Percentiles rank a stretch among this genome's conserved stretches.
Evolutionary conservation across 1,140 invertebrate genomes (phyloP).

Genomic region (Euwallacea fornicatus): DNA sequence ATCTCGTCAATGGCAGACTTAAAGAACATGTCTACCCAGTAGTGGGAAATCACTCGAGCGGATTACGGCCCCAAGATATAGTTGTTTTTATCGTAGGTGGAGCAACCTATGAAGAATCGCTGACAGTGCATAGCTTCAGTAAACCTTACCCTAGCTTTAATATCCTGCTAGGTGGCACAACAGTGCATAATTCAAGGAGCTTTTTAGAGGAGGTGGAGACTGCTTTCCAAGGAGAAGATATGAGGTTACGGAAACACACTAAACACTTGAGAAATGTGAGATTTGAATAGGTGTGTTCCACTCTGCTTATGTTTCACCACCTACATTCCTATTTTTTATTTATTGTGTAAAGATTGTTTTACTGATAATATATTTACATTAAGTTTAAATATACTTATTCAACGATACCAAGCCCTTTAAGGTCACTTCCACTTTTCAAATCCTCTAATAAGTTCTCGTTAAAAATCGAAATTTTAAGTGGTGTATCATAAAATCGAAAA

Average conservation of each 20-base stretch:
- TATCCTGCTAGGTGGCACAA: slow-evolving; percentile 88
- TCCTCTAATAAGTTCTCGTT: too few species aligned
- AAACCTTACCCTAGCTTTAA: slow-evolving; percentile 72
- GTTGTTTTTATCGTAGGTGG: slow-evolving; percentile 96
- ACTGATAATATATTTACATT: too few species aligned
- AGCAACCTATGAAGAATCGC: slow-evolving; percentile 94
- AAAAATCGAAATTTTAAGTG: too few species aligned
- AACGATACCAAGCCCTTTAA: too few species aligned
- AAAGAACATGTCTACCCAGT: slow-evolving; percentile 82
- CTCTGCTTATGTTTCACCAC: too few species aligned
- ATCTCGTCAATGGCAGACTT: slow-evolving; percentile 84
- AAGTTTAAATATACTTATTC: not conserved
- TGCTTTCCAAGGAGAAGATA: slow-evolving; percentile 50
- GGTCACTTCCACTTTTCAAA: too few species aligned
- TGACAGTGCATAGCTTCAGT: slow-evolving; percentile 82
- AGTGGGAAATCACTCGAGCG: slow-evolving; percentile 63
- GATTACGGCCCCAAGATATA: slow-evolving; percentile 77
- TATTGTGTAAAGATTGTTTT: too few species aligned
- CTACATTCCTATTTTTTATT: too few species aligned
- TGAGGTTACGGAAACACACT: slow-evolving; percentile 39
- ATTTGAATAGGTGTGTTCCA: slow-evolving; percentile 24
- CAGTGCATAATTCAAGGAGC: slow-evolving; percentile 84
- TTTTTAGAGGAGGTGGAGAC: slow-evolving; percentile 74
- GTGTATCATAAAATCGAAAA: too few species aligned
- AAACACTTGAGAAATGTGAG: slow-evolving; percentile 41